Conservation (phyloP, 2,797 vertebrate species). For the Cryptoprocta ferox region DNA sequence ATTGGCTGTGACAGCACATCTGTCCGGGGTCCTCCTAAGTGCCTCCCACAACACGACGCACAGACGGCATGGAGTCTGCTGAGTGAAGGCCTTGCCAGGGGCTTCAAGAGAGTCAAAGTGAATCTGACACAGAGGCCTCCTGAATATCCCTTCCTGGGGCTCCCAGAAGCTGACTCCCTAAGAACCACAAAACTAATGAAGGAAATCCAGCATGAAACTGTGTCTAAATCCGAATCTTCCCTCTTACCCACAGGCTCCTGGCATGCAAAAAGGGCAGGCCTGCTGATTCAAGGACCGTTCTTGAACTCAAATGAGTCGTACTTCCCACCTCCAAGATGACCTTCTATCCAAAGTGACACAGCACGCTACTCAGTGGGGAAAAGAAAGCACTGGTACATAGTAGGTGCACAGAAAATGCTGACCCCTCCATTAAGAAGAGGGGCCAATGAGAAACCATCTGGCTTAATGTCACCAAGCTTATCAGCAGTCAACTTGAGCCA, state of each 20-base stretch:
- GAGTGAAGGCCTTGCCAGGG: neutral
- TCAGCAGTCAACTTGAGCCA: neutral
- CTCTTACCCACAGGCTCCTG: neutral
- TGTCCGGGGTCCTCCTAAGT: neutral
- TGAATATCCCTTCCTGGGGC: neutral
- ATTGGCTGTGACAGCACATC: rapidly evolving
- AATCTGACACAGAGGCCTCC: neutral
- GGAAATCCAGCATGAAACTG: neutral
- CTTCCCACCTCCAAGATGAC: neutral
- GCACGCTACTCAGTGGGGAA: neutral
- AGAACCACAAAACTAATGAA: neutral
- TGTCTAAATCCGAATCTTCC: neutral
- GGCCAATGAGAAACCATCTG: neutral
- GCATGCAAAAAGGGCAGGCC: neutral
- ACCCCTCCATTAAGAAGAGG: neutral
- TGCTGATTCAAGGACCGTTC: neutral
- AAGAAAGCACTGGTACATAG: neutral
- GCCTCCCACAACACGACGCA: neutral
- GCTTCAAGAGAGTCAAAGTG: neutral
- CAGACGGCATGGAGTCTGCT: rapidly evolving
- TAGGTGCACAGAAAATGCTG: neutral
- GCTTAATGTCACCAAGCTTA: neutral
- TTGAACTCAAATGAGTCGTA: neutral
- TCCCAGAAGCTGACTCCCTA: neutral
- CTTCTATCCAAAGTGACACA: neutral